Conservation (phyloP, 2,113 vertebrate species). For the Nibea coibor region DNA sequence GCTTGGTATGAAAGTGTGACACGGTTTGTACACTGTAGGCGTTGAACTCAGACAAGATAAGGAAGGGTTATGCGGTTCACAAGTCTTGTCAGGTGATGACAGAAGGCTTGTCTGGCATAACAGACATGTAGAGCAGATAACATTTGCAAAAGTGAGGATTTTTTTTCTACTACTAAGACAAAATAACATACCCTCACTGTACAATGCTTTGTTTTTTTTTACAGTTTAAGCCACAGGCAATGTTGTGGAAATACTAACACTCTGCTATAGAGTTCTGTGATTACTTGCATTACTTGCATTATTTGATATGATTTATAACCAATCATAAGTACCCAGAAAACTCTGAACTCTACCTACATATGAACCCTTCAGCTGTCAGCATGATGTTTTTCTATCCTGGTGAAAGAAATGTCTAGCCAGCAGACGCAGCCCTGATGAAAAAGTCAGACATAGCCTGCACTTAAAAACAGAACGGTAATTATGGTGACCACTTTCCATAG, state of each 20-base stretch:
- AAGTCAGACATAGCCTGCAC: constrained; percentile 58
- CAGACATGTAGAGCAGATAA: background rate
- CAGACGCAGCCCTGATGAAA: constrained; percentile 47
- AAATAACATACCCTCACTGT: background rate
- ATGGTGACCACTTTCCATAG: constrained; percentile 72
- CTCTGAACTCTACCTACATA: constrained; percentile 40
- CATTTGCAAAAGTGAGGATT: background rate
- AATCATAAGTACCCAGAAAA: constrained; percentile 10
- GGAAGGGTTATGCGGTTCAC: constrained; percentile 34
- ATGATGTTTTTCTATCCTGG: constrained; percentile 67
- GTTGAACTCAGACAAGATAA: constrained; percentile 34
- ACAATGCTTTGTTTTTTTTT: background rate
- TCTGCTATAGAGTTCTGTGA: constrained; percentile 6
- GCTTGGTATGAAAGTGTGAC: constrained; percentile 35
- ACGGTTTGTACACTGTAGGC: constrained; percentile 16
- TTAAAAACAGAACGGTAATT: constrained; percentile 66
- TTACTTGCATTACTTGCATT: constrained; percentile 40
- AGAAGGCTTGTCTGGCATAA: constrained; percentile 11
- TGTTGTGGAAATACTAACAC: constrained; percentile 19
- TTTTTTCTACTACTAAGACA: background rate
- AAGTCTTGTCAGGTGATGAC: constrained; percentile 39
- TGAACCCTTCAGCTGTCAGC: constrained; percentile 45
- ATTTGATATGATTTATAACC: constrained; percentile 34
- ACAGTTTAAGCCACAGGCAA: background rate
- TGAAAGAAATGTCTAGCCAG: constrained; percentile 37